phyloP scores from a whole-genome alignment of 2,113 vertebrate genomes.

The Coryphaenoides rupestris region DNA sequence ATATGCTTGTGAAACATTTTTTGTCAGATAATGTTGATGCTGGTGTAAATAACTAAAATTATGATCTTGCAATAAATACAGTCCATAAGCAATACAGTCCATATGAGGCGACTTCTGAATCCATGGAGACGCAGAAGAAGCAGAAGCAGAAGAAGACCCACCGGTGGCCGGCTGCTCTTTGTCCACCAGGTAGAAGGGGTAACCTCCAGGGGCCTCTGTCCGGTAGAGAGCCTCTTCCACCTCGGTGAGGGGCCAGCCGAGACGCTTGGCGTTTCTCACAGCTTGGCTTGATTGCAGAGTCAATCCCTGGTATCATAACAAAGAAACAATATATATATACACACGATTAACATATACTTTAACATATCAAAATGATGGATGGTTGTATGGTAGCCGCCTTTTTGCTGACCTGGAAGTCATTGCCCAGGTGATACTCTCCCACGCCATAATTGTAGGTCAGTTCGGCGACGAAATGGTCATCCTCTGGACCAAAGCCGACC shows the following conservation, averaged over 20 bases:
- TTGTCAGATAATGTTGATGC: too few species aligned
- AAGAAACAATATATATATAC: background rate
- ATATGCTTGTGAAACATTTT: background rate
- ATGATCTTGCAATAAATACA: too few species aligned
- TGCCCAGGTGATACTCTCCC: conserved; percentile 86
- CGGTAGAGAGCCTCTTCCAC: conserved; percentile 76
- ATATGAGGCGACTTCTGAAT: too few species aligned
- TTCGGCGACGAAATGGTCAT: conserved; percentile 91
- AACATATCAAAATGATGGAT: background rate
- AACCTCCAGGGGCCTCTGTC: conserved; percentile 87
- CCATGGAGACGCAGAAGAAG: too few species aligned
- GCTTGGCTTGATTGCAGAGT: conserved; percentile 87
- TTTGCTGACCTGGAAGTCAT: conserved; percentile 89
- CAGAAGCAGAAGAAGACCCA: conserved; percentile 61
- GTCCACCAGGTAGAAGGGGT: conserved; percentile 87
- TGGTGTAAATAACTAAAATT: too few species aligned
- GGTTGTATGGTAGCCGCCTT: conserved; percentile 1
- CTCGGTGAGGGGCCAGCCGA: conserved; percentile 86
- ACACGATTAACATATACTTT: background rate
- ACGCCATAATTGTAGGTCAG: conserved; percentile 96
- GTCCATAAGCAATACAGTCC: too few species aligned
- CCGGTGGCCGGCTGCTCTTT: conserved; percentile 73
- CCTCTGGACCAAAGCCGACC: conserved; percentile 93
- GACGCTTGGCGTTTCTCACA: conserved; percentile 80
- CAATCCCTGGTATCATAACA: conserved; percentile 74